Evolutionary conservation across 2,888 invertebrate genomes (phyloP).

Genomic region (Oxycera nigricornis): DNA sequence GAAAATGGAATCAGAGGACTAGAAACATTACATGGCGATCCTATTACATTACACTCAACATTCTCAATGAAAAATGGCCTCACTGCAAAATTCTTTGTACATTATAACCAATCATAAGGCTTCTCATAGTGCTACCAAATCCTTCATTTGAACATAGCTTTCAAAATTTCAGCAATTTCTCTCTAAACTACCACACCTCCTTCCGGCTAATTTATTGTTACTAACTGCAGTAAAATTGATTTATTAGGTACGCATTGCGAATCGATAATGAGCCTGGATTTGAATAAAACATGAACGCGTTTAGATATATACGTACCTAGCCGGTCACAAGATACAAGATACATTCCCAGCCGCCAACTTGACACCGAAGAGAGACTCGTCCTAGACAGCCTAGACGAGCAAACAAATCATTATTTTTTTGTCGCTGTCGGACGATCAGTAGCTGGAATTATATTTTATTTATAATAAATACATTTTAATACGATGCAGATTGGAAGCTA

Average conservation of each 20-base stretch:
- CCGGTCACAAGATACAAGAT: not conserved
- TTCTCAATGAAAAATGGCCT: too few species aligned
- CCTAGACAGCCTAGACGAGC: not conserved
- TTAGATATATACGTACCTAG: not conserved
- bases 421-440: not conserved
- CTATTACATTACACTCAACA: too few species aligned
- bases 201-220: constrained; percentile 39
- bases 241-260: constrained; percentile 42
- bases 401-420: not conserved
- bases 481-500: constrained; percentile 5
- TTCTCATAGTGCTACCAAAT: too few species aligned
- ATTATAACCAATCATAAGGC: too few species aligned
- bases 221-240: constrained; percentile 43
- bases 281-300: constrained; percentile 36
- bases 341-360: not conserved
- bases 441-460: not conserved
- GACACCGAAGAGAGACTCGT: not conserved
- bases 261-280: constrained; percentile 39
- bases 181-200: too few species aligned
- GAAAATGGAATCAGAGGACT: too few species aligned
- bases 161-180: too few species aligned
- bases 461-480: not conserved
- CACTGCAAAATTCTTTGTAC: too few species aligned
- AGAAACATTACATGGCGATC: too few species aligned
- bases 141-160: too few species aligned